Conservation (phyloP, 2,888 invertebrate genomes). For the Phymatocera aterrima region DNA sequence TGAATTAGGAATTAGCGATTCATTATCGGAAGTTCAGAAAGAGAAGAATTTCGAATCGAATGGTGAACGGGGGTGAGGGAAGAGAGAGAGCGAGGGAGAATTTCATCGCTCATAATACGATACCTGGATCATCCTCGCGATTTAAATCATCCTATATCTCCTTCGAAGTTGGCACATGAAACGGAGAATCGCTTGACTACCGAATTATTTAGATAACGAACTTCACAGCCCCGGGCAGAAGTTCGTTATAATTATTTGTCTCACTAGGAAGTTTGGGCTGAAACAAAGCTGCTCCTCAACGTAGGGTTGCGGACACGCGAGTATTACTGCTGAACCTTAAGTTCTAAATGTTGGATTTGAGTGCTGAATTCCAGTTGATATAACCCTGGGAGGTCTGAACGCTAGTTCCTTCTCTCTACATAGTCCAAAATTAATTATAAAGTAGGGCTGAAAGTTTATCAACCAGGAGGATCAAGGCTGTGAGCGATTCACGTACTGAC, state of each 20-base stretch:
- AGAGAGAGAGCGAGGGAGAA: too few relatives aligned
- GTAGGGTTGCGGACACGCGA: neutral
- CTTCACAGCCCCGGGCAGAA: neutral
- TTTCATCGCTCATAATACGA: neutral
- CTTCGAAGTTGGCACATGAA: neutral
- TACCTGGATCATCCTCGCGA: neutral
- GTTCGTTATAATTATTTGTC: neutral
- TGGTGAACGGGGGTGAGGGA: neutral
- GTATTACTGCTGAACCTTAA: neutral
- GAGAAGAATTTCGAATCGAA: neutral
- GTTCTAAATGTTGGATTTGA: conserved; percentile 9
- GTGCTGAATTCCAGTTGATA: conserved; percentile 6
- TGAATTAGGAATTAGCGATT: neutral
- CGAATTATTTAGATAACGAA: conserved; percentile 5
- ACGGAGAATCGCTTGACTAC: neutral
- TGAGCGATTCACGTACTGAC: neutral
- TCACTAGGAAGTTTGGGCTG: neutral
- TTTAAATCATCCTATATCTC: neutral
- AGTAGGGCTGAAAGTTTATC: conserved; percentile 33
- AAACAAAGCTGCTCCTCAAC: neutral
- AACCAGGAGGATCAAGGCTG: conserved; percentile 16
- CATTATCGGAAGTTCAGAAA: neutral
- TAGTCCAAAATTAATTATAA: conserved; percentile 25
- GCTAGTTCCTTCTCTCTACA: neutral
- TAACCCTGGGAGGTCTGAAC: neutral